Base-by-base conservation (phyloP, 1,140 invertebrate genomes). In the Drosophila persimilis region DNA sequence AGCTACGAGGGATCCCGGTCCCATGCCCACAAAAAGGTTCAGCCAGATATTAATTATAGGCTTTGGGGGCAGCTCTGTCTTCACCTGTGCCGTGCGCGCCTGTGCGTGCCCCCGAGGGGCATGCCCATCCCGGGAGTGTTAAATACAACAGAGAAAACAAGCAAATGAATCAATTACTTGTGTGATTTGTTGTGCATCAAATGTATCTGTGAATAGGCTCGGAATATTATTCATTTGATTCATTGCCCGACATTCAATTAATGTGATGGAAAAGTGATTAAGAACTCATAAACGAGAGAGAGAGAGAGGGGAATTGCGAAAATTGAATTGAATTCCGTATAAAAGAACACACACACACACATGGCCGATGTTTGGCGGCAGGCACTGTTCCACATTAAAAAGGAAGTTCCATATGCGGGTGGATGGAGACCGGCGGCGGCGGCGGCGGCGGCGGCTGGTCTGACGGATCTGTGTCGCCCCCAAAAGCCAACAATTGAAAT, bases 1-100 rank as follows among this genome's bases (percentile, higher is more conserved):
- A 64, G 79, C 74, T 66, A 66, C 43, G 60, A 70, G 75, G 78
- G 77, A 8, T 31, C 24, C 24, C 24, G 4, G 8, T 7, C 29
- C 29, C 29, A 39, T 5, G 0, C 35, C 35, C 4, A 39, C 74
- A 65, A 75, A 86, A 85, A 75, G 77, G 53, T 63, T 64, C 48
- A 9, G 31, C 8, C 31, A 75, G 70, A 70, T 88, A 81, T 86
- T 86, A 86, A 86, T 86, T 86, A 86, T 86, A 73, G 83, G 56
- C 24, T 67, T 63, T 35, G 47, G 52, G 43, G 13, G 31, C 48
- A 13, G 45, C 47, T 43, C 15, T 26, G 53, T 52, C 64, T 46
- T 39, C 65, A 71, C 47, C 65, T 62, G 57, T 50, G 15, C 43
- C 43, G 17, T 43, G 41, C 52, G 52, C 62, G 24, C 24, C 24